These are phyloP conservation scores for Crotalus viridis DNA, from an alignment of 2,113 vertebrate genomes.

Conservation along the genomic window DNA sequence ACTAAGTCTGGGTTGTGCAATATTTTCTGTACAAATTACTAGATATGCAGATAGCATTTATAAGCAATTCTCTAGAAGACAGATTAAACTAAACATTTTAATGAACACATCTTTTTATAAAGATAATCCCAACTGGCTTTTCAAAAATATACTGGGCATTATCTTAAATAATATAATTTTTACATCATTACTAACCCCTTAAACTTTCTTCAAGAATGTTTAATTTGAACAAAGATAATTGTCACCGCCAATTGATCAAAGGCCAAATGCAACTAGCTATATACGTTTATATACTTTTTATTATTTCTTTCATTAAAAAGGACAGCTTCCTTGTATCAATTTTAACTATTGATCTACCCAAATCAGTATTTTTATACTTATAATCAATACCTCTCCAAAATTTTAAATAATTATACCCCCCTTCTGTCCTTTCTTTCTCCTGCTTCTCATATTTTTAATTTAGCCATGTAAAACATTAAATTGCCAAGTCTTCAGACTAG, in stretches of 20 bases:
- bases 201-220: background rate
- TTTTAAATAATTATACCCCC: background rate
- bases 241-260: background rate
- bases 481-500: background rate
- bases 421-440: background rate
- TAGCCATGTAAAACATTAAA: background rate
- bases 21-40: background rate
- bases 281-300: background rate
- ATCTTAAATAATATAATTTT: background rate
- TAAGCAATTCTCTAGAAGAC: background rate
- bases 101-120: background rate
- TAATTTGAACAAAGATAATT: background rate
- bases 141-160: background rate
- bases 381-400: background rate
- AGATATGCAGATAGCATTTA: background rate
- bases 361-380: background rate
- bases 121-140: background rate
- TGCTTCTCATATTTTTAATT: background rate
- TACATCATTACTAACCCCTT: background rate
- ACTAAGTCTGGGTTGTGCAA: background rate
- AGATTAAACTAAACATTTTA: background rate
- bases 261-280: background rate
- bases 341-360: background rate
- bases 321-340: background rate
- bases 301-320: background rate